A percentile compares a stretch with the other conserved stretches of the same genome.
These are phyloP conservation scores for Portunus trituberculatus DNA, from an alignment of 1,140 invertebrate species.

Conservation along the genomic window DNA sequence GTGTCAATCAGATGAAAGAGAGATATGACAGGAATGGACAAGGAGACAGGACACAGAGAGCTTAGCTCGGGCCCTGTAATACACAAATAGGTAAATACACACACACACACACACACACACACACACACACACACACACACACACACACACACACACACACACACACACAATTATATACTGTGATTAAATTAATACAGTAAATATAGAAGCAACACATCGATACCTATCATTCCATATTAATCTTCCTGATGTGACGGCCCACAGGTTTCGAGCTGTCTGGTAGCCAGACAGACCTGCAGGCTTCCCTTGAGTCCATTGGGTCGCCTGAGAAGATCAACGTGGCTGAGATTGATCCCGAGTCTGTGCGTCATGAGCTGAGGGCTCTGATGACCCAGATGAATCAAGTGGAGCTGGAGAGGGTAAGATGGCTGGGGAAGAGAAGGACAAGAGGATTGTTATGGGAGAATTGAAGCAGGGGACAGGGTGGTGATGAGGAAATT, in stretches of 20 bases:
- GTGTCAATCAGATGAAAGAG: no score
- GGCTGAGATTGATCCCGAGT: conserved; percentile 75
- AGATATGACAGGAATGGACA: no score
- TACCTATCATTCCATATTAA: neutral
- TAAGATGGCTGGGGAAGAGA: conserved; percentile 46
- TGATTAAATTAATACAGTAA: neutral
- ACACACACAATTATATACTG: neutral
- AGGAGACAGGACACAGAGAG: no score
- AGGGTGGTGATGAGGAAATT: neutral
- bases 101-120: neutral
- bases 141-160: neutral
- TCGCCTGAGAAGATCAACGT: conserved; percentile 68
- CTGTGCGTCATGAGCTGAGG: conserved; percentile 72
- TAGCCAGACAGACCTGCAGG: conserved; percentile 69
- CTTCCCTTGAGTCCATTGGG: conserved; percentile 62
- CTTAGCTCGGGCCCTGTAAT: no score
- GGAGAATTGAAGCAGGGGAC: neutral
- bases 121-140: neutral
- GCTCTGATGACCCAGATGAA: conserved; percentile 77
- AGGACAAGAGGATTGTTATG: neutral
- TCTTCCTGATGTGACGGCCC: neutral
- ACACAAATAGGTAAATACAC: no score
- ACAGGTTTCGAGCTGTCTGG: conserved; percentile 74
- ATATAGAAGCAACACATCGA: neutral
- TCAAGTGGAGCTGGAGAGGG: conserved; percentile 76